phyloP scores from a whole-genome alignment of 2,113 vertebrate genomes.

The Ochotona princeps region DNA sequence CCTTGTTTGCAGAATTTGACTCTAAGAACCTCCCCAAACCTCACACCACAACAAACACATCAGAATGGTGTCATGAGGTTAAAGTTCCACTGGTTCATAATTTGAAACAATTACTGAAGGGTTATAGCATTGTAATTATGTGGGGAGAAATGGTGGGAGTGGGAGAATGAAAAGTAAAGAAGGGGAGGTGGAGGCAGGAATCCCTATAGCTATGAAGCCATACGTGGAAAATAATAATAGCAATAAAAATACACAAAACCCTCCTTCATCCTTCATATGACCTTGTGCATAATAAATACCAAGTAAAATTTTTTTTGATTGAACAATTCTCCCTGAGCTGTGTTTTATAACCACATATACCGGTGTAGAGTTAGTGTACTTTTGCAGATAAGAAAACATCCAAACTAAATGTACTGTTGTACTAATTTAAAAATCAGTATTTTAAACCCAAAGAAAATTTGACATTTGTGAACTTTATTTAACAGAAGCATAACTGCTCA shows the following conservation, averaged over 20 bases:
- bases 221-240: no score
- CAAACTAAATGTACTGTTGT: constrained; percentile 36
- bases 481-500: not conserved
- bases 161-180: no score
- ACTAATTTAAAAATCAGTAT: not conserved
- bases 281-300: not conserved
- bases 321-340: not conserved
- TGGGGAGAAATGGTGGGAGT: no score
- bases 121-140: no score
- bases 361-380: constrained; percentile 34
- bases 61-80: not conserved
- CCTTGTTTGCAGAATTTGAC: not conserved
- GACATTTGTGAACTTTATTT: not conserved
- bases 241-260: no score
- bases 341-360: not conserved
- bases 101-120: no score
- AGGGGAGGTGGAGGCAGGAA: no score
- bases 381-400: constrained; percentile 63
- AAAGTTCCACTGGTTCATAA: constrained; percentile 10
- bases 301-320: constrained; percentile 27
- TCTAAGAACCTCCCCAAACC: not conserved
- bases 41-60: not conserved
- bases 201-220: no score
- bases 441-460: constrained; percentile 26
- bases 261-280: not conserved